These are phyloP conservation scores for Nansenia antarctica DNA, from an alignment of 2,113 vertebrate species.

Conservation along the genomic window DNA sequence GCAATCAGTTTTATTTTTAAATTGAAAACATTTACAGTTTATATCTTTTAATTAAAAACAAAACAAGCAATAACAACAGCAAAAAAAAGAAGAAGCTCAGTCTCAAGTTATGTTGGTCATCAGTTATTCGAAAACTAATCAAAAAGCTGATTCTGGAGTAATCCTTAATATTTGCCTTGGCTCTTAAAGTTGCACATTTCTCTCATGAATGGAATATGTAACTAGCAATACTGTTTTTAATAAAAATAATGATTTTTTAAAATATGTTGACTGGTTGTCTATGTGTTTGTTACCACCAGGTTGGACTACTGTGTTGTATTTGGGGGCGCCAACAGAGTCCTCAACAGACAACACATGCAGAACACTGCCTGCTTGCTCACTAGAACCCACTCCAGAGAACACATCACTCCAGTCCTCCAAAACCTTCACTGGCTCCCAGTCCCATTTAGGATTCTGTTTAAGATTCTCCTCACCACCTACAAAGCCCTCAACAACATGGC, in stretches of 20 bases:
- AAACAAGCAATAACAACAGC: constrained; percentile 52
- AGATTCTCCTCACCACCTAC: too few species aligned
- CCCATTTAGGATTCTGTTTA: too few species aligned
- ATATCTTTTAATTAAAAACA: constrained; percentile 71
- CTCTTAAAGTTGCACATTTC: constrained; percentile 76
- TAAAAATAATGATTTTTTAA: constrained; percentile 67
- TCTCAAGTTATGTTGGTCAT: constrained; percentile 41
- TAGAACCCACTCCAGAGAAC: too few species aligned
- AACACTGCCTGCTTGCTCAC: too few species aligned
- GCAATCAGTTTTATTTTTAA: too few species aligned
- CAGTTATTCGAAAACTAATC: constrained; percentile 63
- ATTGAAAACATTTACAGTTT: constrained; percentile 59
- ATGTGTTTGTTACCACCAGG: neutral
- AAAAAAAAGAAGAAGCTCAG: neutral
- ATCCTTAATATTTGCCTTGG: constrained; percentile 73
- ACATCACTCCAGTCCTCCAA: too few species aligned
- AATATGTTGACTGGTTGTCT: neutral
- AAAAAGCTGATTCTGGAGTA: constrained; percentile 55
- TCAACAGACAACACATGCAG: too few species aligned
- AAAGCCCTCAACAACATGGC: too few species aligned
- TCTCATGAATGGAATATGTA: constrained; percentile 77
- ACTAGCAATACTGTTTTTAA: constrained; percentile 82
- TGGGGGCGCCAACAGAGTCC: too few species aligned
- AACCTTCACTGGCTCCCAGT: too few species aligned
- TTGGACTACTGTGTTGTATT: too few species aligned